Evolutionary conservation across 2,113 vertebrate species (phyloP).

Genomic region (Thalassoma bifasciatum): DNA sequence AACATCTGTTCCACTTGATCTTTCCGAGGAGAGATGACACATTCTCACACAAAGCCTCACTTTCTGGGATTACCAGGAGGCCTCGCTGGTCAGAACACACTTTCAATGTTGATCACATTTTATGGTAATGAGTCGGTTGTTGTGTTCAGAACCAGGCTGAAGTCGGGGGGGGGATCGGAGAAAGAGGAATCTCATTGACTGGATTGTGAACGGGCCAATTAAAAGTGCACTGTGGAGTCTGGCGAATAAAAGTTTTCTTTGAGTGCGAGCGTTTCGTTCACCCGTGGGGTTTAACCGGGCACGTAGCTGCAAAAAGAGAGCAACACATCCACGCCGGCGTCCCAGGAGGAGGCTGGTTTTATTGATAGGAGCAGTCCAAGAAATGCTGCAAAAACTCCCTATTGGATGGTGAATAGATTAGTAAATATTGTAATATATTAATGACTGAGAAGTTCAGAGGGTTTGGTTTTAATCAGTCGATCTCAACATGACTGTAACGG

Average conservation of each 20-base stretch:
- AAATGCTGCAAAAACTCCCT: no score
- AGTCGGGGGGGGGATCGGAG: not conserved
- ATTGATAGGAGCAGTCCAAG: no score
- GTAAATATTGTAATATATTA: no score
- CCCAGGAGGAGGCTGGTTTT: no score
- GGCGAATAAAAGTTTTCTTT: not conserved
- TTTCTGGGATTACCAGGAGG: constrained; percentile 16
- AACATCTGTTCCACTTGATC: constrained; percentile 73
- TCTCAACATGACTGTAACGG: no score
- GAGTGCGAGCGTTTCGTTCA: not conserved
- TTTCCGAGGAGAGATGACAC: constrained; percentile 32
- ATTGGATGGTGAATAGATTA: no score
- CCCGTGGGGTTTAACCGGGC: not conserved
- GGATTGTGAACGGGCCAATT: constrained; percentile 31
- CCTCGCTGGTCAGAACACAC: constrained; percentile 31
- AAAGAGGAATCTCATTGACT: constrained; percentile 24
- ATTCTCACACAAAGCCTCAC: constrained; percentile 45
- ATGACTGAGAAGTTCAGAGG: no score
- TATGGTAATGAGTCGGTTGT: constrained; percentile 33
- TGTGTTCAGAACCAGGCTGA: not conserved
- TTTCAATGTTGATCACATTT: constrained; percentile 22
- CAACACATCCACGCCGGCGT: no score
- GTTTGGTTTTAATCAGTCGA: no score
- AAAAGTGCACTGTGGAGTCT: constrained; percentile 5
- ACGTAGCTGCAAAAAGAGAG: no score